phyloP scores from a whole-genome alignment of 2,888 invertebrate genomes.

The Scaptomyza tumidula region DNA sequence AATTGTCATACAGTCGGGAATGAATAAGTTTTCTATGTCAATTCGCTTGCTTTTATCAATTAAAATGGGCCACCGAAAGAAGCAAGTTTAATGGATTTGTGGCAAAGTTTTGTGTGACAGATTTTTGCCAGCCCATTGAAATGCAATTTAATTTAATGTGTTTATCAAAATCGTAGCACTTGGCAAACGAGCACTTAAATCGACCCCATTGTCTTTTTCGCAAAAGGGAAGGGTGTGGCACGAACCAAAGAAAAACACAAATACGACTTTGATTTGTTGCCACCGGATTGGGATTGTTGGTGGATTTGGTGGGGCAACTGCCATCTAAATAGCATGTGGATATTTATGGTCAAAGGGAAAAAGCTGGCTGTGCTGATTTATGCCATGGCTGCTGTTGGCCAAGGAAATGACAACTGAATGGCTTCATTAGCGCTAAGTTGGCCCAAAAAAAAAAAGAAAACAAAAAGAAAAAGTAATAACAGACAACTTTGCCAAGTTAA shows the following conservation, averaged over 20 bases:
- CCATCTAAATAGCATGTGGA: constrained; percentile 44
- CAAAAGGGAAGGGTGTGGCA: constrained; percentile 16
- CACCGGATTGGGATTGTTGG: constrained; percentile 10
- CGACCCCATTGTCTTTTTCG: constrained; percentile 57
- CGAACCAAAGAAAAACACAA: background rate
- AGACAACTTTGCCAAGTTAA: constrained; percentile 35
- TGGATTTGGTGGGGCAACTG: constrained; percentile 8
- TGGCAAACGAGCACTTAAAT: constrained; percentile 54
- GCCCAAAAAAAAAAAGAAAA: background rate
- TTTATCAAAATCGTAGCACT: constrained; percentile 78
- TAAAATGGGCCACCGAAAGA: constrained; percentile 23
- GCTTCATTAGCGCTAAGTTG: constrained; percentile 68
- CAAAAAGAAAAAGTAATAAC: constrained; percentile 2
- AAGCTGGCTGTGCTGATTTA: constrained; percentile 64
- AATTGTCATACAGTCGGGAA: background rate
- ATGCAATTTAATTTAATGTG: constrained; percentile 83
- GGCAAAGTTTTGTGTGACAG: constrained; percentile 49
- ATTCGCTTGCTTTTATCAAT: constrained; percentile 32
- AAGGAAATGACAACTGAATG: constrained; percentile 78
- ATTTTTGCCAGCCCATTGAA: constrained; percentile 59
- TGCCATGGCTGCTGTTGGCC: constrained; percentile 38
- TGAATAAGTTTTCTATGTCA: constrained; percentile 7
- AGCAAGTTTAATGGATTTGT: constrained; percentile 58
- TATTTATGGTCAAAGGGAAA: constrained; percentile 65
- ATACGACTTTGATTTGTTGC: constrained; percentile 52